These are phyloP conservation scores for Calypte anna DNA, from an alignment of 2,113 vertebrate species.

Conservation along the genomic window DNA sequence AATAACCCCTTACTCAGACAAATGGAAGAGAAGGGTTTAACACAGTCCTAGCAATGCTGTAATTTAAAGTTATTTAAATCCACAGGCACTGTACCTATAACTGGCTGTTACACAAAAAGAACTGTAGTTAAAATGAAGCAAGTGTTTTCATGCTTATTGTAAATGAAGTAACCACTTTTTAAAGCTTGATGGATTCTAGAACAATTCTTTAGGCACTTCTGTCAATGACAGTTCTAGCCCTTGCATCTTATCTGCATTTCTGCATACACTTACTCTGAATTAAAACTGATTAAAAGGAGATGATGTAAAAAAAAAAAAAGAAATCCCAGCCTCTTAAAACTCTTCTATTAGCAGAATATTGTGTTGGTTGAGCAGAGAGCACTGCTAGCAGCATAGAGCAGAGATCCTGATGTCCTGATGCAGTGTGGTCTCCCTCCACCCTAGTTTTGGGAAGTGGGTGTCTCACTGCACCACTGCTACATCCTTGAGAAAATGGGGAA, in stretches of 20 bases:
- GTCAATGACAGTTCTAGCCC: neutral
- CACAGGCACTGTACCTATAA: neutral
- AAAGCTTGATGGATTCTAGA: neutral
- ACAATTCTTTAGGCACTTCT: neutral
- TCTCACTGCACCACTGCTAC: accelerated
- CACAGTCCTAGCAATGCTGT: neutral
- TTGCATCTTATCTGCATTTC: neutral
- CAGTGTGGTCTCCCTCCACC: neutral
- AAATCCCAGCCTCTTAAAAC: neutral
- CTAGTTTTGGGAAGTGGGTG: accelerated
- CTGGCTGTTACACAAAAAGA: neutral
- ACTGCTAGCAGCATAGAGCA: neutral
- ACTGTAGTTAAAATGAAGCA: neutral
- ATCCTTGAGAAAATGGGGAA: neutral
- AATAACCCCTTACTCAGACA: neutral
- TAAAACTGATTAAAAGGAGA: neutral
- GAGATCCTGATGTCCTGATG: neutral
- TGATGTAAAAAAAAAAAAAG: neutral
- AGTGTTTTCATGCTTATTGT: neutral
- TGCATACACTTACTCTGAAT: neutral
- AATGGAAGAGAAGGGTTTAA: neutral
- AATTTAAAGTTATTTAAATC: neutral
- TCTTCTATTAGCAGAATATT: neutral
- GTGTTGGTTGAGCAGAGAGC: neutral
- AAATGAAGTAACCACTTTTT: neutral